Conservation (phyloP, 2,797 vertebrate genomes). For the Megaceryle alcyon region DNA sequence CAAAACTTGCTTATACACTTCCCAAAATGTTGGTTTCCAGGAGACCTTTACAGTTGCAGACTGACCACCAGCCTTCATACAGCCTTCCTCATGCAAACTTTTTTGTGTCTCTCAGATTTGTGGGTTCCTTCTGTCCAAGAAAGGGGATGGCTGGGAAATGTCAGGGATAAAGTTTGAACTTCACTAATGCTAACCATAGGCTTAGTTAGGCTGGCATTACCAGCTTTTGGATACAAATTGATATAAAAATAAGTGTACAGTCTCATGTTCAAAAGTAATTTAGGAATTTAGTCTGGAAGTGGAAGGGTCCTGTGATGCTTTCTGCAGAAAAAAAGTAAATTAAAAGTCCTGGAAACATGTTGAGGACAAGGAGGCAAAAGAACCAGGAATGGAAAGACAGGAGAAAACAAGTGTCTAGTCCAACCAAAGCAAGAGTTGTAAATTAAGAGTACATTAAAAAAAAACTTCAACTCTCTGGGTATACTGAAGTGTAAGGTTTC, state of each 20-base stretch:
- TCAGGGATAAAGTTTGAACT: neutral
- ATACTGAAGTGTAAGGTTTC: neutral
- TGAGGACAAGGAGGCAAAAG: neutral
- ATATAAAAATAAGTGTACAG: neutral
- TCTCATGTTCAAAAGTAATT: neutral
- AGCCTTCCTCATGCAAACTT: neutral
- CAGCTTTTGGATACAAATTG: neutral
- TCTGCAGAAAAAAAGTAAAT: neutral
- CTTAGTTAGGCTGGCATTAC: neutral
- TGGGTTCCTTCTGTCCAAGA: neutral
- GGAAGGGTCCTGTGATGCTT: neutral
- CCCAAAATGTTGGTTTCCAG: neutral
- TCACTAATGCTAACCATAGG: neutral
- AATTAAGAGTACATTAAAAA: neutral
- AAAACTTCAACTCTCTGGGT: neutral
- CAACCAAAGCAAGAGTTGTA: constrained; percentile 41
- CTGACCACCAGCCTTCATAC: neutral
- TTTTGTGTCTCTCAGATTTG: neutral
- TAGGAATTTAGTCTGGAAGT: neutral
- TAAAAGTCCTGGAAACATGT: neutral
- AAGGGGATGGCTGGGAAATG: neutral
- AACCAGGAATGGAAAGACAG: constrained; percentile 2
- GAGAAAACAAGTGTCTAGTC: neutral
- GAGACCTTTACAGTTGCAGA: neutral
- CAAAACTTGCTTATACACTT: neutral